These are phyloP conservation scores for Rhinophrynus dorsalis DNA, from an alignment of 2,797 vertebrate species.

Conservation along the genomic window DNA sequence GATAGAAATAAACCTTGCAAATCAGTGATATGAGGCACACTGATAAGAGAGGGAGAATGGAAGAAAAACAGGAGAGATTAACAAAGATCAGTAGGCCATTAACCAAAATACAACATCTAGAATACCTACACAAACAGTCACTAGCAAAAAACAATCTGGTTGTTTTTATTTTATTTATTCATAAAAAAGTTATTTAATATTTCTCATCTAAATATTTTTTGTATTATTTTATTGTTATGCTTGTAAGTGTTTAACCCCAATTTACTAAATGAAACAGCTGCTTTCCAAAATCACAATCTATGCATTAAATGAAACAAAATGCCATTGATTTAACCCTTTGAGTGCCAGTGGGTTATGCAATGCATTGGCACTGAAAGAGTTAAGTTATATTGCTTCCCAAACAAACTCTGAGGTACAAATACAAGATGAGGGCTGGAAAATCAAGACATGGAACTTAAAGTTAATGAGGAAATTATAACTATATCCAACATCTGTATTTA, in stretches of 20 bases:
- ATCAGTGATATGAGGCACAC: too few relatives aligned
- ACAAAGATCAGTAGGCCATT: too few relatives aligned
- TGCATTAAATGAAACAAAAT: slow-evolving; percentile 7
- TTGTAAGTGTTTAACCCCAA: slow-evolving; percentile 26
- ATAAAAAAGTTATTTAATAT: background rate
- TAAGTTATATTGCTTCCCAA: slow-evolving; percentile 1
- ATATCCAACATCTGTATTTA: slow-evolving; percentile 11
- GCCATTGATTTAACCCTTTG: slow-evolving; percentile 1
- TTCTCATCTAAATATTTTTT: too few relatives aligned
- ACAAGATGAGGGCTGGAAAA: background rate
- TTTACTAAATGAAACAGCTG: slow-evolving; percentile 35
- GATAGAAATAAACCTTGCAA: too few relatives aligned
- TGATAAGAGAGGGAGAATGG: too few relatives aligned
- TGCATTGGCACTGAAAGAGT: too few relatives aligned
- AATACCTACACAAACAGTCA: too few relatives aligned
- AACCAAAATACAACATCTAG: too few relatives aligned
- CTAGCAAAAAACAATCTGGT: too few relatives aligned
- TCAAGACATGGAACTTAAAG: slow-evolving; percentile 1
- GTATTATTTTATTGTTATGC: slow-evolving; percentile 8
- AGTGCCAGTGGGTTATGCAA: too few relatives aligned
- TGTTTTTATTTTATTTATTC: too few relatives aligned
- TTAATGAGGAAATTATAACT: slow-evolving; percentile 24
- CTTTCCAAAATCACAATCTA: slow-evolving; percentile 16
- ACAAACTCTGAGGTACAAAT: slow-evolving; percentile 5
- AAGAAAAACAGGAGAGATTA: too few relatives aligned